Conservation (phyloP, 2,797 vertebrate species). For the Phrynocephalus forsythii region DNA sequence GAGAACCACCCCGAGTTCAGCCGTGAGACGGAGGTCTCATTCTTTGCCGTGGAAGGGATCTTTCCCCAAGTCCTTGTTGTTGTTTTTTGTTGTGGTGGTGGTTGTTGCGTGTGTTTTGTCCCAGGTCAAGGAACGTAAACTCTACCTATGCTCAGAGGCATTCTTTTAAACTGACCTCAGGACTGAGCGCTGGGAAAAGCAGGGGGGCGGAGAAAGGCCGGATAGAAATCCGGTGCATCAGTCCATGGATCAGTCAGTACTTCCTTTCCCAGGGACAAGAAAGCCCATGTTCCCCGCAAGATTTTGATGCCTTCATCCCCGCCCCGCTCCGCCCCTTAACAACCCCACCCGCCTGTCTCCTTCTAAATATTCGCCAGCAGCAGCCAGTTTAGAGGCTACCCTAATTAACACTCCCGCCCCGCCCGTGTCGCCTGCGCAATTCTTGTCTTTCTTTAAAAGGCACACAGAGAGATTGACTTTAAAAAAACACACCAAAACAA, state of each 20-base stretch:
- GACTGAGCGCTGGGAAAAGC: conserved; percentile 41
- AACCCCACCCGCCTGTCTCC: conserved; percentile 52
- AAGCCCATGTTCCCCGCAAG: conserved; percentile 14
- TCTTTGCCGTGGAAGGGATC: too few species aligned
- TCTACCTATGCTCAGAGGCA: background rate
- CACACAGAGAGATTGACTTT: background rate
- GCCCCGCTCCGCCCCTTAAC: background rate
- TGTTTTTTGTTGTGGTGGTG: too few species aligned
- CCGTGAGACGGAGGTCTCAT: too few species aligned
- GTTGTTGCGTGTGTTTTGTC: background rate
- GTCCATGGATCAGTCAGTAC: too few species aligned
- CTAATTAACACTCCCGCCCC: conserved; percentile 65
- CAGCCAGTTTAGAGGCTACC: conserved; percentile 72
- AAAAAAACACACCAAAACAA: background rate
- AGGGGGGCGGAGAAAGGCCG: background rate
- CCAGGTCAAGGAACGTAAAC: background rate
- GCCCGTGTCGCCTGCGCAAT: conserved; percentile 45
- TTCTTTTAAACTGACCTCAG: too few species aligned
- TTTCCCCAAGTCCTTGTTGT: background rate
- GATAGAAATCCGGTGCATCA: too few species aligned
- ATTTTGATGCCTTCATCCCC: conserved; percentile 4
- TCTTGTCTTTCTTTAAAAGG: conserved; percentile 60
- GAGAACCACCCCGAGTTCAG: too few species aligned
- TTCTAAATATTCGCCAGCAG: conserved; percentile 74
- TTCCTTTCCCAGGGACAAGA: conserved; percentile 23